Conservation (phyloP, 2,888 invertebrate species). For the Zeuzera pyrina region DNA sequence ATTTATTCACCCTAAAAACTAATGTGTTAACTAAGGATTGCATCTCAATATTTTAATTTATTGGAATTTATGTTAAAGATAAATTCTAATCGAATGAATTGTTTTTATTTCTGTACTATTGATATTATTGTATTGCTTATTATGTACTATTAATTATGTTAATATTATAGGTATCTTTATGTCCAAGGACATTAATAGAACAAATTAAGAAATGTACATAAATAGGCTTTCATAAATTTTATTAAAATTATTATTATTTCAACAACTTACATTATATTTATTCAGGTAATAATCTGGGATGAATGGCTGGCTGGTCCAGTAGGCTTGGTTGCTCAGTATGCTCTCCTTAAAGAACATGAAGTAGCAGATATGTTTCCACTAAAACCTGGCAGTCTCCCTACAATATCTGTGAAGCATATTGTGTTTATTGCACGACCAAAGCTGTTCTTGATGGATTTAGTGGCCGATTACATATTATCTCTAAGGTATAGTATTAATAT, state of each 20-base stretch:
- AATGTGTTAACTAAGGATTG: too few relatives aligned
- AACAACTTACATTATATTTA: slow-evolving; percentile 5
- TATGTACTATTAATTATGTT: background rate
- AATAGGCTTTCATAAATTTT: too few relatives aligned
- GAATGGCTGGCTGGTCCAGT: slow-evolving; percentile 89
- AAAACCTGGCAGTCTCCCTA: slow-evolving; percentile 77
- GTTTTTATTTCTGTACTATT: too few relatives aligned
- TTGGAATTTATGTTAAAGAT: too few relatives aligned
- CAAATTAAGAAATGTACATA: too few relatives aligned
- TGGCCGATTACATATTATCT: slow-evolving; percentile 79
- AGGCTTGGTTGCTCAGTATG: slow-evolving; percentile 87
- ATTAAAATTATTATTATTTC: too few relatives aligned
- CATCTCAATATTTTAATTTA: too few relatives aligned
- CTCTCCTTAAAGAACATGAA: slow-evolving; percentile 84
- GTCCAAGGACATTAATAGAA: too few relatives aligned
- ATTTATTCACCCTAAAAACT: too few relatives aligned
- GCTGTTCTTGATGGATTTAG: slow-evolving; percentile 85
- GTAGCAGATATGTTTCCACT: slow-evolving; percentile 89
- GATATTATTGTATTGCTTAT: too few relatives aligned
- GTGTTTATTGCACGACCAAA: slow-evolving; percentile 92
- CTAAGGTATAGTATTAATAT: slow-evolving; percentile 30
- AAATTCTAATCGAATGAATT: too few relatives aligned
- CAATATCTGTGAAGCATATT: slow-evolving; percentile 83
- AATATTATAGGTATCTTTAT: background rate
- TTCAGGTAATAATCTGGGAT: slow-evolving; percentile 88